phyloP scores from a whole-genome alignment of 2,888 invertebrate species.

The Tupiocoris notatus region DNA sequence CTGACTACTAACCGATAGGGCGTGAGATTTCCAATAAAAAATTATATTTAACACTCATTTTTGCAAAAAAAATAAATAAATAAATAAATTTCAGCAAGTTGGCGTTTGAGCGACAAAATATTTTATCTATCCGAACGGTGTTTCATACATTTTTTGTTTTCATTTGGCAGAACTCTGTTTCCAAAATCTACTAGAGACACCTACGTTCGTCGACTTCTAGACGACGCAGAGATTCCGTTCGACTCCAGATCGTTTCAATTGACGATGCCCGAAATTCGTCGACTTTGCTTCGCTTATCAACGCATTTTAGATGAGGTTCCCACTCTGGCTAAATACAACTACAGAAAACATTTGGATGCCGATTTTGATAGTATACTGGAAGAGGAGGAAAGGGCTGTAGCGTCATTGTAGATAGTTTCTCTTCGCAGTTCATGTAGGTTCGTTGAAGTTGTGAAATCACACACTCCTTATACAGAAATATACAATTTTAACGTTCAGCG shows the following conservation, averaged over 20 bases:
- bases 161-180: conserved; percentile 72
- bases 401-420: not conserved
- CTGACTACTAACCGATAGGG: no score
- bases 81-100: no score
- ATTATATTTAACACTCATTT: no score
- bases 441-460: no score
- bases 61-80: no score
- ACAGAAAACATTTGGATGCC: conserved; percentile 21
- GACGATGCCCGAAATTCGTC: conserved; percentile 73
- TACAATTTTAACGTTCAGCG: no score
- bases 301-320: conserved; percentile 59
- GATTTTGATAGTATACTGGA: conserved; percentile 1
- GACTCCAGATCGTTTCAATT: conserved; percentile 70
- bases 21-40: no score
- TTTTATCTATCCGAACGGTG: no score
- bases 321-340: conserved; percentile 48
- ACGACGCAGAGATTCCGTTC: conserved; percentile 70
- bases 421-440: no score
- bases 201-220: conserved; percentile 66
- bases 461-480: no score
- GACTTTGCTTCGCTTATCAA: conserved; percentile 74
- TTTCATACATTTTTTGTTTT: no score
- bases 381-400: conserved; percentile 3
- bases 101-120: no score
- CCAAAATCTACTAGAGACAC: conserved; percentile 68